Evolutionary conservation across 2,888 invertebrate species (phyloP).

Genomic region (Lochmaea crataegi): DNA sequence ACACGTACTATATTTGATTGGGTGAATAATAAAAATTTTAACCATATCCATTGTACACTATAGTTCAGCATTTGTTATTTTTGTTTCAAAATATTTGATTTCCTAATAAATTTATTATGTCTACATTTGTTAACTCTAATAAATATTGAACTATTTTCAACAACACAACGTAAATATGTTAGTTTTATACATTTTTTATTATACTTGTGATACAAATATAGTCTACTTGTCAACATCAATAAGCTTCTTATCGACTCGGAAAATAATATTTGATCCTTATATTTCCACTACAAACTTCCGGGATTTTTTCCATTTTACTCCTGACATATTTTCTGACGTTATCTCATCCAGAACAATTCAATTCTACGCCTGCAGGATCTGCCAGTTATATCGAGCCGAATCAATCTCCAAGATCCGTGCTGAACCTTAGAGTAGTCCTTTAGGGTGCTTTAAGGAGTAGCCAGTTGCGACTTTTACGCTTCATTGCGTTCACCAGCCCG

Average conservation of each 20-base stretch:
- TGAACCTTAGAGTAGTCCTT: conserved; percentile 32
- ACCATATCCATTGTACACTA: too few relatives aligned
- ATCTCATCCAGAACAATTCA: conserved; percentile 43
- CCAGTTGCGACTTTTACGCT: conserved; percentile 21
- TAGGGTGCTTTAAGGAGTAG: conserved; percentile 32
- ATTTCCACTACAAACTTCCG: neutral
- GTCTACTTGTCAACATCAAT: conserved; percentile 11
- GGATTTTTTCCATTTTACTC: conserved; percentile 19
- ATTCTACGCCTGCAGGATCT: conserved; percentile 43
- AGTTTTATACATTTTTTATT: neutral
- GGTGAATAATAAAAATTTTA: too few relatives aligned
- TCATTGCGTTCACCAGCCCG: conserved; percentile 27
- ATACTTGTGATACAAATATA: neutral
- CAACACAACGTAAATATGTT: too few relatives aligned
- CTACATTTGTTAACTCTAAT: too few relatives aligned
- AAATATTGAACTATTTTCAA: too few relatives aligned
- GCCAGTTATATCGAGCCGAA: conserved; percentile 38
- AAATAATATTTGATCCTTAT: conserved; percentile 10
- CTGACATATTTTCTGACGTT: conserved; percentile 20
- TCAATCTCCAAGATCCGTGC: conserved; percentile 30
- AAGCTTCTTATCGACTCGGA: neutral
- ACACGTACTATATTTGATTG: too few relatives aligned
- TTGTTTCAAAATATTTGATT: too few relatives aligned
- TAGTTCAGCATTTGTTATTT: too few relatives aligned
- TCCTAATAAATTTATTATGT: too few relatives aligned